phyloP scores from a whole-genome alignment of 2,888 invertebrate genomes.

The Trilocha varians region DNA sequence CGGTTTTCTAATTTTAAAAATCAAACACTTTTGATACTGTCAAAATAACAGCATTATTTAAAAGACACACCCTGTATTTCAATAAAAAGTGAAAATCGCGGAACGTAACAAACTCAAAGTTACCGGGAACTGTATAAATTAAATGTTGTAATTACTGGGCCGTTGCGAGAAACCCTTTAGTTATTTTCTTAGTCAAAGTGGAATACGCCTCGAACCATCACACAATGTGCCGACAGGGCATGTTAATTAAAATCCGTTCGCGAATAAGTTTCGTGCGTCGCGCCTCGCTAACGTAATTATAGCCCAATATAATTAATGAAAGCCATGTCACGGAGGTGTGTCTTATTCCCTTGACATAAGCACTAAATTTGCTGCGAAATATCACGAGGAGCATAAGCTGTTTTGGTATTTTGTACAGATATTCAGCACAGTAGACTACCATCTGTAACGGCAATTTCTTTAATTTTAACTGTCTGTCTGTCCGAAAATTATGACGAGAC shows the following conservation, averaged over 20 bases:
- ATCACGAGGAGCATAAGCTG: too few species aligned
- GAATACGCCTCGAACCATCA: not conserved
- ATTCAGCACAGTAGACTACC: too few species aligned
- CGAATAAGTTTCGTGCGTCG: not conserved
- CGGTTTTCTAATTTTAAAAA: too few species aligned
- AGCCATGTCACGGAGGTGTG: not conserved
- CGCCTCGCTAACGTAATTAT: conserved; percentile 1
- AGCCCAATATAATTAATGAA: not conserved
- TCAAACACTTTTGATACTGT: too few species aligned
- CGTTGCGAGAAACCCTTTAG: not conserved
- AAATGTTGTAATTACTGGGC: not conserved
- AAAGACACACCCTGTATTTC: too few species aligned
- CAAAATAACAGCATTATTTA: too few species aligned
- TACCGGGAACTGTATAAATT: not conserved
- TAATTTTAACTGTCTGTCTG: too few species aligned
- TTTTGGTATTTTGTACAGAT: too few species aligned
- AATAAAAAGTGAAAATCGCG: too few species aligned
- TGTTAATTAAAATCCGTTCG: conserved; percentile 8
- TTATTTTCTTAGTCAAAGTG: not conserved
- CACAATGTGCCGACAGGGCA: not conserved
- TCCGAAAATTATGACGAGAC: too few species aligned
- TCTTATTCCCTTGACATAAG: not conserved
- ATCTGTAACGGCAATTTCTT: too few species aligned
- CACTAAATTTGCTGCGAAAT: too few species aligned
- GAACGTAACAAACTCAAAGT: not conserved